Evolutionary conservation across 2,113 vertebrate genomes (phyloP).

Genomic region (Paradoxurus hermaphroditus): DNA sequence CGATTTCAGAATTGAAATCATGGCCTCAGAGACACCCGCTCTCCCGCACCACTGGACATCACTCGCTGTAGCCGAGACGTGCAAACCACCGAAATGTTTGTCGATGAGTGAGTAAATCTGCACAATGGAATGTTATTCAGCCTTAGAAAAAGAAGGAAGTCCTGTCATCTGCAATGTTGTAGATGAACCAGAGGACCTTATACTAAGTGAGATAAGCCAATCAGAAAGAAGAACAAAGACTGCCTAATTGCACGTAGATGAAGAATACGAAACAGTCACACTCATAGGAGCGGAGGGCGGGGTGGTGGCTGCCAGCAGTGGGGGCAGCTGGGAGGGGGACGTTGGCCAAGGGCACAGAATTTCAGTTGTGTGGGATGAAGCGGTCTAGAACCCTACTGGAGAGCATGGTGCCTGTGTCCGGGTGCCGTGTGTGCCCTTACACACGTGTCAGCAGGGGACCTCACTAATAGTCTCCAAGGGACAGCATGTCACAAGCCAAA

Average conservation of each 20-base stretch:
- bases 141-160: neutral
- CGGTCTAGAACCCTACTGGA: neutral
- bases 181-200: neutral
- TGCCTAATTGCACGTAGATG: fast-evolving
- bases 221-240: fast-evolving
- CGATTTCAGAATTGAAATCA: neutral
- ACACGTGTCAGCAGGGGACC: neutral
- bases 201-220: neutral
- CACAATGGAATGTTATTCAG: neutral
- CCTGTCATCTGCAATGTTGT: no score
- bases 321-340: neutral
- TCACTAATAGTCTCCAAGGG: neutral
- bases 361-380: fast-evolving
- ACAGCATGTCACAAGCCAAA: neutral
- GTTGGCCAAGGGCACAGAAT: neutral
- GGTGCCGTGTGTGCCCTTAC: fast-evolving
- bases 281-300: neutral
- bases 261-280: fast-evolving
- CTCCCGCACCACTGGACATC: neutral
- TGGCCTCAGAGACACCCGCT: neutral
- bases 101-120: no score
- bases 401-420: fast-evolving
- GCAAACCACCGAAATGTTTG: no score
- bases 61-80: no score
- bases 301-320: neutral